Conservation (phyloP, 2,797 vertebrate species). For the Cynodonichthys magdalenae region DNA sequence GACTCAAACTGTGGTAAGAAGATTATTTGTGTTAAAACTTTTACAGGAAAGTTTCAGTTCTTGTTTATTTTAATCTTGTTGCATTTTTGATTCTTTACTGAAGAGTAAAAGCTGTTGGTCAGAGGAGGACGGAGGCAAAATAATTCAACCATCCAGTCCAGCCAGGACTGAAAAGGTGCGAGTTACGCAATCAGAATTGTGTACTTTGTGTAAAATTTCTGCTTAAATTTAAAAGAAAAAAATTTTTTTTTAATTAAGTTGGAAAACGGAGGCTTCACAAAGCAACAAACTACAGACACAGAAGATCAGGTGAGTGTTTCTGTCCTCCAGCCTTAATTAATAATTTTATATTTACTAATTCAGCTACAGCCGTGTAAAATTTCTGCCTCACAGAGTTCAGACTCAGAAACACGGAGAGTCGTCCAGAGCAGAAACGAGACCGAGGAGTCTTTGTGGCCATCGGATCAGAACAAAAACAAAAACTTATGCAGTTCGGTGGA, state of each 20-base stretch:
- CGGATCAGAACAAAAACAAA: slow-evolving; percentile 75
- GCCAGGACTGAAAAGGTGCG: slow-evolving; percentile 82
- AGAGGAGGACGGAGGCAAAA: slow-evolving; percentile 78
- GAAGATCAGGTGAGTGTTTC: slow-evolving; percentile 80
- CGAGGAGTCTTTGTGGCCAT: slow-evolving; percentile 81
- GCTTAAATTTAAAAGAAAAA: not conserved
- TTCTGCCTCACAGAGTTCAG: slow-evolving; percentile 73
- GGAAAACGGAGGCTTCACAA: slow-evolving; percentile 70
- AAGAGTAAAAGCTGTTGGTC: slow-evolving; percentile 65
- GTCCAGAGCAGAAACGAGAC: slow-evolving; percentile 74
- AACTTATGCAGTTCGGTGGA: slow-evolving; percentile 69
- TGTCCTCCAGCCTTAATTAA: not conserved
- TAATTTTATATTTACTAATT: too few species aligned
- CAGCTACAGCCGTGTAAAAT: not conserved
- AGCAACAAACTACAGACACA: slow-evolving; percentile 68
- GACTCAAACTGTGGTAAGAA: slow-evolving; percentile 43
- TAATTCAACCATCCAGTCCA: slow-evolving; percentile 80
- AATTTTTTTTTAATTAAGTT: slow-evolving; percentile 60
- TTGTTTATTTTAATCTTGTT: not conserved
- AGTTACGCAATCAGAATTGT: not conserved
- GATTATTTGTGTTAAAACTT: not conserved
- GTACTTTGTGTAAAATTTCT: too few species aligned
- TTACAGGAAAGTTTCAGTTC: not conserved
- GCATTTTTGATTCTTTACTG: slow-evolving; percentile 18
- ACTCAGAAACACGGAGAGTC: slow-evolving; percentile 71